Base-by-base conservation (phyloP, 2,113 vertebrate species). In the Arvicanthis niloticus region DNA sequence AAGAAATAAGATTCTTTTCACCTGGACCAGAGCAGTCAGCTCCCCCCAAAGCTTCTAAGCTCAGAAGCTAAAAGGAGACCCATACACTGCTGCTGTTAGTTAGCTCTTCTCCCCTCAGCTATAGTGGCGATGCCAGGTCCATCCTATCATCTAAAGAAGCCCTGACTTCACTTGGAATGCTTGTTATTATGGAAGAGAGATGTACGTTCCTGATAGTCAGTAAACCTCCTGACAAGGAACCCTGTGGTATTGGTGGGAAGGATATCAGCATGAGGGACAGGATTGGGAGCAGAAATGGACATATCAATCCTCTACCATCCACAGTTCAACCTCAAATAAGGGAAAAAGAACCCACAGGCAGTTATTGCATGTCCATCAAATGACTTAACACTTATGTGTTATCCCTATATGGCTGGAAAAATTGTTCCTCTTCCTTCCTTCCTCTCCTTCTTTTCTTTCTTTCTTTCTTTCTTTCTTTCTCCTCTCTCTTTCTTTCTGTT, bases 311-410 rank as follows among this genome's bases (percentile, higher is more conserved):
- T 62, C 48, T 19, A 42, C 73, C 56, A 73, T 45, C 87, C 34
- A 13, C 53, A 72, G 51, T 95, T 92, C 40, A 77, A 73, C 58
- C 58, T 76, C 93, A 88, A 31, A 48, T 37, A 89, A 89, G 96
- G 96, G 93, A 93, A 67, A 88, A 60, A 68, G 88, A 96, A 67
- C 65, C 96, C 96, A 56, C 93, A 94, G 90, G 80, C 95, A 91
- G 84, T 96, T 97, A 84, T 80, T 4, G 42, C 42, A 24, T n/a
- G 62, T 22, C 94, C 48, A 67, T 95, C 91, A 89, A 82, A 68
- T 62, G 65, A 31, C 58, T 31, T 5, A 4, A 65, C 34, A n/a
- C n/a, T 58, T 40, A 8, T n/a, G n/a, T 13, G 15, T 56, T 80
- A 6, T 45, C 68, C 45, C 40, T 85, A 2, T 51, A 37, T 78